A percentile compares a stretch with the other conserved stretches of the same genome.
These are phyloP conservation scores for Ardeotis arabs DNA, from an alignment of 2,113 vertebrate species.

Conservation along the genomic window DNA sequence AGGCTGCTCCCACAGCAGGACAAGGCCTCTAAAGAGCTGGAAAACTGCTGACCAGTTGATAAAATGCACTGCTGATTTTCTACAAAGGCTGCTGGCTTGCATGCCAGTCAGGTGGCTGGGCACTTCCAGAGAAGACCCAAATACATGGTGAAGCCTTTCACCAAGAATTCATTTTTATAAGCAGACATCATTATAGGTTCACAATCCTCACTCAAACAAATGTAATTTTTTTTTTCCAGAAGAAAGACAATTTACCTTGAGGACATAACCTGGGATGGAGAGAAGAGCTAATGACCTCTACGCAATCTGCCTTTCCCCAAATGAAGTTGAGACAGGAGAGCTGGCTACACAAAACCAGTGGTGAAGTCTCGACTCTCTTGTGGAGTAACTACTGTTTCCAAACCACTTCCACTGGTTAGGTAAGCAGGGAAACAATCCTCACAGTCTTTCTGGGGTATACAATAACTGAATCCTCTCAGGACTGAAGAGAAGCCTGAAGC, in stretches of 20 bases:
- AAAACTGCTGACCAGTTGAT: background rate
- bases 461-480: background rate
- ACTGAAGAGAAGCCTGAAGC: background rate
- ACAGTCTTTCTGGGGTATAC: background rate
- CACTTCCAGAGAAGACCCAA: background rate
- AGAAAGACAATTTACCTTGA: background rate
- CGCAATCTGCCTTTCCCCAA: background rate
- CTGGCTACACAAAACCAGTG: background rate
- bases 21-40: background rate
- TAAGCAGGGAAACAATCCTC: background rate
- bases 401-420: background rate
- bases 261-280: background rate
- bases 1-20: background rate
- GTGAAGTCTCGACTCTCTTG: background rate
- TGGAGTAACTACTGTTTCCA: background rate
- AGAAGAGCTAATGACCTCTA: background rate
- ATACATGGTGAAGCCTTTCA: background rate
- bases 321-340: background rate
- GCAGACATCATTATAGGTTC: background rate
- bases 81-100: background rate
- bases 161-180: background rate
- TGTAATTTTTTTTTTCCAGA: background rate
- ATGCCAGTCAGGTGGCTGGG: background rate
- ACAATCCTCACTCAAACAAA: rapidly evolving
- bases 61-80: background rate